These are phyloP conservation scores for Pseudomyrmex gracilis DNA, from an alignment of 1,140 invertebrate species.

Conservation along the genomic window DNA sequence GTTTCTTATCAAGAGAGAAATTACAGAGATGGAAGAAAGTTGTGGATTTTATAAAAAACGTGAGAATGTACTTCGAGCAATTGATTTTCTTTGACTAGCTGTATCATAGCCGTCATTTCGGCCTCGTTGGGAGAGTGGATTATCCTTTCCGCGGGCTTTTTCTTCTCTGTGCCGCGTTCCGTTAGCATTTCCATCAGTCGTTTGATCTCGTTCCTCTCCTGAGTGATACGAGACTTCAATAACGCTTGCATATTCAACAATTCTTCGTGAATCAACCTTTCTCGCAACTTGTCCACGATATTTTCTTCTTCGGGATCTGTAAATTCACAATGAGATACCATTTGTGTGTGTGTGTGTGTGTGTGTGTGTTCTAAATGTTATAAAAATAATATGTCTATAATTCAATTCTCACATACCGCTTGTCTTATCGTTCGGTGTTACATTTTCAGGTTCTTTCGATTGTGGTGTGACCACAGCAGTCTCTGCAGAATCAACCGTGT, in stretches of 20 bases:
- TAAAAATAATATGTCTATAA: neutral
- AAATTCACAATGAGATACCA: neutral
- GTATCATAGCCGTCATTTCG: conserved; percentile 83
- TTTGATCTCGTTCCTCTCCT: conserved; percentile 89
- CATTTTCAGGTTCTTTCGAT: conserved; percentile 54
- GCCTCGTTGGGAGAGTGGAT: conserved; percentile 86
- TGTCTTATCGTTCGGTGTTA: conserved; percentile 26
- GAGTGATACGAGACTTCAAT: conserved; percentile 88
- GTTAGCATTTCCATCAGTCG: conserved; percentile 86
- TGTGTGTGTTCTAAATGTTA: no score
- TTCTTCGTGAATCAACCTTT: conserved; percentile 89
- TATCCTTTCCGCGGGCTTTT: conserved; percentile 83
- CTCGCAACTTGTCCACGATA: conserved; percentile 86
- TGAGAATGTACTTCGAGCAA: conserved; percentile 85
- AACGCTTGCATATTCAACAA: conserved; percentile 88
- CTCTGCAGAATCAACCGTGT: conserved; percentile 75
- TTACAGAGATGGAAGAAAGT: neutral
- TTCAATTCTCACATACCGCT: conserved; percentile 56
- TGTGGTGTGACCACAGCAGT: conserved; percentile 41
- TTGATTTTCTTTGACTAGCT: conserved; percentile 88
- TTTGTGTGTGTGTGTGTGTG: no score
- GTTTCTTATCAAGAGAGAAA: neutral
- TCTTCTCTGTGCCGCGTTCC: conserved; percentile 84
- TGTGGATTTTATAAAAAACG: no score
- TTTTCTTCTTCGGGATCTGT: conserved; percentile 82